phyloP scores from a whole-genome alignment of 2,113 vertebrate species.

The Thoracochromis brauschi region DNA sequence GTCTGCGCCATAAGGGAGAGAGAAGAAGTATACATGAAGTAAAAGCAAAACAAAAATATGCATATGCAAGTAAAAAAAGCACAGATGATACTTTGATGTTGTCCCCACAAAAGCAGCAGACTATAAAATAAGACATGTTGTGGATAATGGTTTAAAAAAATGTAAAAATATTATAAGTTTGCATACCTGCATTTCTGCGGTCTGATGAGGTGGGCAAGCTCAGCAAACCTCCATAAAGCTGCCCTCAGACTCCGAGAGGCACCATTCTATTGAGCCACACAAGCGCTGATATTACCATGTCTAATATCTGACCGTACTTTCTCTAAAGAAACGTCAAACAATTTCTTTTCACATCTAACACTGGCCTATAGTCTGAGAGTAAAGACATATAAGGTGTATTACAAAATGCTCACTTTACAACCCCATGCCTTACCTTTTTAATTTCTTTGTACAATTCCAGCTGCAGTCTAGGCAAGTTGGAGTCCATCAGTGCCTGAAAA shows the following conservation, averaged over 20 bases:
- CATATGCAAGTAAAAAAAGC: neutral
- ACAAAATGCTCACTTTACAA: no score
- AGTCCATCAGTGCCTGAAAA: slow-evolving; percentile 93
- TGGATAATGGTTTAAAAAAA: neutral
- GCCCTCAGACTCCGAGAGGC: slow-evolving; percentile 91
- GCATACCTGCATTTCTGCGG: slow-evolving; percentile 96
- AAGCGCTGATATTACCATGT: neutral
- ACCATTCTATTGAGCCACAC: slow-evolving; percentile 77
- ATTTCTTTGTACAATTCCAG: slow-evolving; percentile 98
- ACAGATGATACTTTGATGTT: neutral
- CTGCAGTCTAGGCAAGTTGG: slow-evolving; percentile 89
- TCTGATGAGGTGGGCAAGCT: slow-evolving; percentile 91
- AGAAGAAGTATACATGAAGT: neutral
- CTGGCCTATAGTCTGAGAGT: neutral
- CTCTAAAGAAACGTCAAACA: neutral
- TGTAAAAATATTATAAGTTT: neutral
- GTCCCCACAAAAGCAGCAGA: neutral
- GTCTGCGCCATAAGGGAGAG: slow-evolving; percentile 62
- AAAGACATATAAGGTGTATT: neutral
- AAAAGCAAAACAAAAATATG: neutral
- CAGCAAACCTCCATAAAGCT: slow-evolving; percentile 95
- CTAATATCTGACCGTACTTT: neutral
- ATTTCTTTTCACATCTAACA: neutral
- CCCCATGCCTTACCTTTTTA: slow-evolving; percentile 81
- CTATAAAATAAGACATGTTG: neutral